These are phyloP conservation scores for Porites lutea DNA, from an alignment of 64 coral and sea anemone genomes.

Conservation along the genomic window DNA sequence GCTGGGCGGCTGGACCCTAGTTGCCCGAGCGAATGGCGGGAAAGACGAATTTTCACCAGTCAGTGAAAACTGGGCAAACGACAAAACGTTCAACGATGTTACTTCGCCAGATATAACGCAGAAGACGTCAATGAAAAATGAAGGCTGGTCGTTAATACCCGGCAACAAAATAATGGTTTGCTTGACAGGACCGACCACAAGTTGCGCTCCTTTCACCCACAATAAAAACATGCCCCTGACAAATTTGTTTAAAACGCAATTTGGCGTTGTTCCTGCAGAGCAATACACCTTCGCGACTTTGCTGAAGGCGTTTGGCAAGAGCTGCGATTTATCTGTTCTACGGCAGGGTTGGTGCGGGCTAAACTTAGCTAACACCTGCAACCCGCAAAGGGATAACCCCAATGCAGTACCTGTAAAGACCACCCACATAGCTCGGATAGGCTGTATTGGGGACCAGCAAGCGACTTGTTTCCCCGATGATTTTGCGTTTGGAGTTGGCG, in stretches of 20 bases:
- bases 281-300: slow-evolving; percentile 91
- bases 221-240: slow-evolving; percentile 73
- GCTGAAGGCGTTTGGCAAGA: slow-evolving; percentile 91
- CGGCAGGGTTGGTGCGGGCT: slow-evolving; percentile 93
- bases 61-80: slow-evolving; percentile 94
- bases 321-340: slow-evolving; percentile 85
- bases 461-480: slow-evolving; percentile 92
- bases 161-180: slow-evolving; percentile 74
- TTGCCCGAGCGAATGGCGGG: slow-evolving; percentile 77
- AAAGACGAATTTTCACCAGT: slow-evolving; percentile 89
- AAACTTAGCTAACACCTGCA: slow-evolving; percentile 87
- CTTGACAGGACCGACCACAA: slow-evolving; percentile 71
- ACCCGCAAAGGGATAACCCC: slow-evolving; percentile 76
- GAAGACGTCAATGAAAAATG: slow-evolving; percentile 91
- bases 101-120: slow-evolving; percentile 78
- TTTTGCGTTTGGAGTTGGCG: slow-evolving; percentile 92
- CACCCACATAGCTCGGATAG: slow-evolving; percentile 87
- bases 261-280: slow-evolving; percentile 78
- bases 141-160: slow-evolving; percentile 74
- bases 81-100: slow-evolving; percentile 68
- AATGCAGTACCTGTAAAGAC: slow-evolving; percentile 74
- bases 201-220: slow-evolving; percentile 89
- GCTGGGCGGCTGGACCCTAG: slow-evolving; percentile 88
- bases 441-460: slow-evolving; percentile 88
- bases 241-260: slow-evolving; percentile 85